Conservation (phyloP, 2,797 vertebrate genomes). For the Novumbra hubbsi region DNA sequence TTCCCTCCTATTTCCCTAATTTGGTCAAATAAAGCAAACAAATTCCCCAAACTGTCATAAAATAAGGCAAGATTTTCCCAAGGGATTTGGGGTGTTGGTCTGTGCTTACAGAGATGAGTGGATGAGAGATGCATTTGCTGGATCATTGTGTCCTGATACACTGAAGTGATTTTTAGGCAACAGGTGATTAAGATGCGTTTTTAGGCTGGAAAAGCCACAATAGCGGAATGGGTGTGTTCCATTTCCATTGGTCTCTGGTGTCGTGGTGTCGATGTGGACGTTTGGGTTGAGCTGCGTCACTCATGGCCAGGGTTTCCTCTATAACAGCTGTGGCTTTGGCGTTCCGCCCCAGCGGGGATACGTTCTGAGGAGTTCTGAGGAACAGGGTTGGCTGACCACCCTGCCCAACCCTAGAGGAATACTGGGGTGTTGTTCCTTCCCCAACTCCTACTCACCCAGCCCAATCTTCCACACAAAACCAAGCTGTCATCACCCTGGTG, state of each 20-base stretch:
- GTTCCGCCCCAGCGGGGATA: slow-evolving; percentile 30
- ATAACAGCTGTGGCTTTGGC: slow-evolving; percentile 62
- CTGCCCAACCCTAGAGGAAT: slow-evolving; percentile 31
- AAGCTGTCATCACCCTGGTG: slow-evolving; percentile 42
- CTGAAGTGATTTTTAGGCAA: not conserved
- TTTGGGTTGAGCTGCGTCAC: slow-evolving; percentile 52
- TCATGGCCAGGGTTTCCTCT: slow-evolving; percentile 59
- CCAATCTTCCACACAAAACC: slow-evolving; percentile 25
- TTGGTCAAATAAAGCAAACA: too few species aligned
- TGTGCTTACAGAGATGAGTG: slow-evolving; percentile 50
- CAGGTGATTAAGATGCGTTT: slow-evolving; percentile 6
- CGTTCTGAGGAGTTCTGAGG: slow-evolving; percentile 52
- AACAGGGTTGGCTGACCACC: slow-evolving; percentile 43
- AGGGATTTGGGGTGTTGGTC: slow-evolving; percentile 62
- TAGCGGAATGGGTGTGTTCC: slow-evolving; percentile 11
- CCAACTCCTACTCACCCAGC: not conserved
- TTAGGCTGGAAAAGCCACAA: not conserved
- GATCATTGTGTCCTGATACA: slow-evolving; percentile 41
- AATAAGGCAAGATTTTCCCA: slow-evolving; percentile 50
- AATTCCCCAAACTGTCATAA: too few species aligned
- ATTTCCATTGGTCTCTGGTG: slow-evolving; percentile 36
- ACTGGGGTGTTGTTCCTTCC: slow-evolving; percentile 22
- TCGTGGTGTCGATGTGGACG: slow-evolving; percentile 41
- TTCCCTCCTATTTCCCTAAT: too few species aligned
- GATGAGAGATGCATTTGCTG: slow-evolving; percentile 39